Conservation (phyloP, 2,113 vertebrate species). For the Dipodomys ordii region DNA sequence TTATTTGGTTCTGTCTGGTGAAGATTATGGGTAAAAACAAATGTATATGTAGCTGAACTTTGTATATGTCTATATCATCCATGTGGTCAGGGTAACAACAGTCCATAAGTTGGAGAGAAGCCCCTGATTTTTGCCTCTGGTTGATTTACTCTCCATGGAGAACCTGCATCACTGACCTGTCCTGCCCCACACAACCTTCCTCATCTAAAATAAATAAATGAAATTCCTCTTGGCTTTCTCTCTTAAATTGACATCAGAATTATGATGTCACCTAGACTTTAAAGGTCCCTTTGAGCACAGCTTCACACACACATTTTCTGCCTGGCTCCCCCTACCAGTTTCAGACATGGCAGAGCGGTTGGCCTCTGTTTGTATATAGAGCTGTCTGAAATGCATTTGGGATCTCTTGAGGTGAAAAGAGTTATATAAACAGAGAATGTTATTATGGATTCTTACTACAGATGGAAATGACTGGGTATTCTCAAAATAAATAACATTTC, state of each 20-base stretch:
- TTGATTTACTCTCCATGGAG: conserved; percentile 38
- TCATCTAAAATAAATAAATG: conserved; percentile 70
- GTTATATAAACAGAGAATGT: conserved; percentile 84
- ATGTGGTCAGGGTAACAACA: neutral
- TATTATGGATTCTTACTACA: conserved; percentile 85
- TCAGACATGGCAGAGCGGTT: conserved; percentile 71
- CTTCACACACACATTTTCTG: neutral
- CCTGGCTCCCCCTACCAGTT: conserved; percentile 1
- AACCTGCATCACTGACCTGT: conserved; percentile 56
- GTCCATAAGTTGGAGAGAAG: conserved; percentile 21
- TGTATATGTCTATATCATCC: neutral
- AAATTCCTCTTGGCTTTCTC: conserved; percentile 42
- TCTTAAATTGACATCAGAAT: conserved; percentile 72
- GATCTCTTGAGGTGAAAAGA: conserved; percentile 85
- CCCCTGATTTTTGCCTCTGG: conserved; percentile 51
- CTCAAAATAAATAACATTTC: conserved; percentile 86
- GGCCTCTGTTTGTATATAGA: conserved; percentile 83
- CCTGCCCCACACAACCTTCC: conserved; percentile 44
- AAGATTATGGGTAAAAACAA: neutral
- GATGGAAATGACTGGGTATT: conserved; percentile 85
- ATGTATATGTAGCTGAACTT: neutral
- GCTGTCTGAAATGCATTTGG: conserved; percentile 80
- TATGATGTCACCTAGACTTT: conserved; percentile 58
- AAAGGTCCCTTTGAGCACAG: conserved; percentile 32
- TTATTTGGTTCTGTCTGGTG: neutral